Base-by-base conservation (phyloP, 1,140 invertebrate species). In the Drosophila lacteicornis region DNA sequence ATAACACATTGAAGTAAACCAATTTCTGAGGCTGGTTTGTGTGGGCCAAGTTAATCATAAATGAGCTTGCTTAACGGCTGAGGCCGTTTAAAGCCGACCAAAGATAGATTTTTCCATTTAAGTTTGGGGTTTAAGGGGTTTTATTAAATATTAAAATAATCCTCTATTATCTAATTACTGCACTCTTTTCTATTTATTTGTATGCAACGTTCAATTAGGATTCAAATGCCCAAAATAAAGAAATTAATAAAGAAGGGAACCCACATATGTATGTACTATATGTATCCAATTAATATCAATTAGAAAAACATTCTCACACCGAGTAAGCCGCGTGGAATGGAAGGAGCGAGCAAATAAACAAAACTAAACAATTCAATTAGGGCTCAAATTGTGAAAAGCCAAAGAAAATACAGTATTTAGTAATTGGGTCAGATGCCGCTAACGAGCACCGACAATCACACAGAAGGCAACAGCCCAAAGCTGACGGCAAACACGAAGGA, bases 1-100 rank as follows among this genome's bases (percentile, higher is more conserved):
- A 17, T 69, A 47, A 45, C 47, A 65, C 47, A 82, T 80, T 87
- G 76, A 87, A 87, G 80, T 73, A 66, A 82, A 68, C 83, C 76
- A 80, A 87, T 82, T 82, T 79, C 51, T 27, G 67, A 51, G 62
- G 62, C 12, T 17, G 22, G 46, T 12, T 67, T 51, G 66, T 43
- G 61, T 69, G 65, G 66, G 63, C 60, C 45, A 66, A 66, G 60
- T 51, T 66, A 69, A 69, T 69, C 66, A 69, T 69, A 69, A 69
- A 66, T 46, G 33, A 56, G n/a, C 63, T 22, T 65, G 5, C 42
- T 47, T 30, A 61, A 17, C 22, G 8, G 30, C 5, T 27, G 3
- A 27, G 30, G 7, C 6, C 59, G 33, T n/a, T 63, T 47, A 38
- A 22, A 30, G 58, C 15, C 4, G 12, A 13, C 15, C 36, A 2